Conservation (phyloP, 2,888 invertebrate species). For the Drosophila anomalata region DNA sequence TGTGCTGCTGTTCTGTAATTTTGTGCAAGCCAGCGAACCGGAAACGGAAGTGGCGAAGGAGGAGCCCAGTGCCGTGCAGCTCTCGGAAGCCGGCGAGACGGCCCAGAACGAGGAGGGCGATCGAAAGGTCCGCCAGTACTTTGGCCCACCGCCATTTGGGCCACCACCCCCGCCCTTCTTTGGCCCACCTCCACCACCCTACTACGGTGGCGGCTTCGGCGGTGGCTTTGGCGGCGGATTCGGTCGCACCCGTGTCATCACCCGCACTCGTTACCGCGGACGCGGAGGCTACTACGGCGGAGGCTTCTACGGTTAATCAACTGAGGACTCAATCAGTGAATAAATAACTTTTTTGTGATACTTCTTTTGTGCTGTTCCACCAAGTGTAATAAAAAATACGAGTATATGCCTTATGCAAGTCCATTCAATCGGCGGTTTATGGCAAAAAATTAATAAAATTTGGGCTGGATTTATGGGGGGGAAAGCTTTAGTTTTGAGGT, state of each 20-base stretch:
- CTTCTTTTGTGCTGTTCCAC: constrained; percentile 45
- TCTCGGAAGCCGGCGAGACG: constrained; percentile 46
- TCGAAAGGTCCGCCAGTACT: constrained; percentile 71
- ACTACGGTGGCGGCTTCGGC: constrained; percentile 59
- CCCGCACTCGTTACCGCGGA: constrained; percentile 68
- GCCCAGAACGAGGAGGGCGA: constrained; percentile 47
- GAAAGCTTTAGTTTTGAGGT: constrained; percentile 44
- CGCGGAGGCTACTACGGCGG: constrained; percentile 50
- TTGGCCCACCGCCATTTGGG: constrained; percentile 50
- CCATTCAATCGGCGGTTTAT: constrained; percentile 16
- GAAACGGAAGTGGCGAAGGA: constrained; percentile 19
- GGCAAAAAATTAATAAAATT: not conserved
- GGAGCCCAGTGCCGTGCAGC: not conserved
- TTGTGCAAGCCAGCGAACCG: constrained; percentile 6
- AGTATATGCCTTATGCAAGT: constrained; percentile 30
- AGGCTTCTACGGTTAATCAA: constrained; percentile 58
- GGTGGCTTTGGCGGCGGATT: constrained; percentile 54
- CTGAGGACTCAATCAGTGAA: constrained; percentile 7
- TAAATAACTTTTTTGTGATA: constrained; percentile 55
- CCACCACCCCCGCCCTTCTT: constrained; percentile 63
- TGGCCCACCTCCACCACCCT: constrained; percentile 58
- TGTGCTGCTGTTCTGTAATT: constrained; percentile 23
- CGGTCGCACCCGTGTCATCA: constrained; percentile 63
- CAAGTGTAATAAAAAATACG: constrained; percentile 55
- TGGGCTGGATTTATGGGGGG: constrained; percentile 38